phyloP scores from a whole-genome alignment of 2,888 invertebrate genomes.

The Drosophila robusta region DNA sequence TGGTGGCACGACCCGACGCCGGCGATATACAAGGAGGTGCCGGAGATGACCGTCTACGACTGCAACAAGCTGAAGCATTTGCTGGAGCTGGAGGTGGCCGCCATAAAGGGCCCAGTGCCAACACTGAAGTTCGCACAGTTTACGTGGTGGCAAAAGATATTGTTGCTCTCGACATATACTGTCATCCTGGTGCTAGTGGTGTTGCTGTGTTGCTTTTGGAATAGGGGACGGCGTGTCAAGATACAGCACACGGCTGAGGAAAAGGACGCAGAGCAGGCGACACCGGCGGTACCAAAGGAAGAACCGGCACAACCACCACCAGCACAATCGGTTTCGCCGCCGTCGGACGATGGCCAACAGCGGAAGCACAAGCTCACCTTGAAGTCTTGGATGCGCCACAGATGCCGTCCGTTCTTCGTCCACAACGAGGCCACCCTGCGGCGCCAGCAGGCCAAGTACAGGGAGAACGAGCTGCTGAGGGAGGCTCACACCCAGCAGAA shows the following conservation, averaged over 20 bases:
- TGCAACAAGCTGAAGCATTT: conserved; percentile 56
- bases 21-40: conserved; percentile 51
- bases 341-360: background rate
- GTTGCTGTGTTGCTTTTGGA: conserved; percentile 18
- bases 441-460: conserved; percentile 24
- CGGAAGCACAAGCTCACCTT: conserved; percentile 12
- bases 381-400: conserved; percentile 50
- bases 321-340: background rate
- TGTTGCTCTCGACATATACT: conserved; percentile 9
- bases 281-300: background rate
- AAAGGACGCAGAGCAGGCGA: background rate
- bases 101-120: background rate
- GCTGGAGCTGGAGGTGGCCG: conserved; percentile 30
- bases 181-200: conserved; percentile 25
- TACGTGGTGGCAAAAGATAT: conserved; percentile 43
- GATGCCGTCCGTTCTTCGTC: conserved; percentile 54
- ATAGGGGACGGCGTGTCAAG: background rate
- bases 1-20: conserved; percentile 46
- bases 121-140: background rate
- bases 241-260: conserved; percentile 12
- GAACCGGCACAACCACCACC: too few species aligned
- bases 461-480: conserved; percentile 22
- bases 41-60: conserved; percentile 53
- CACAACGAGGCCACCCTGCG: conserved; percentile 56
- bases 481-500: conserved; percentile 27